Percentiles rank a stretch among this genome's conserved stretches.
Evolutionary conservation across 2,888 invertebrate genomes (phyloP).

Genomic region (Drosophila subquinaria): DNA sequence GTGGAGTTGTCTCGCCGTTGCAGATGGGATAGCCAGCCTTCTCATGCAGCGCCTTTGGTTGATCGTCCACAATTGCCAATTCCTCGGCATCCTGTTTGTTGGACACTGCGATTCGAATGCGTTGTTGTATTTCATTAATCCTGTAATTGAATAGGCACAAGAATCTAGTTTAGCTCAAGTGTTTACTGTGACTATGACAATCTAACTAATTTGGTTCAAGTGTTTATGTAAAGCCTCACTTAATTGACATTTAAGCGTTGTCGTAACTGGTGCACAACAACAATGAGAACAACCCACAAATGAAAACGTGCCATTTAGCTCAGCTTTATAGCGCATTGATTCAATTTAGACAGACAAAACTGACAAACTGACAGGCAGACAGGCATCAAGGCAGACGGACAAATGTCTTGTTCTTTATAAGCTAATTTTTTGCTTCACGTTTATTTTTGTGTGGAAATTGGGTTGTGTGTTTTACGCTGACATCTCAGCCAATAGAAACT

Average conservation of each 20-base stretch:
- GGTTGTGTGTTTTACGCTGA: slow-evolving; percentile 49
- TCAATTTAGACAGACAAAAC: slow-evolving; percentile 65
- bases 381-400: slow-evolving; percentile 6
- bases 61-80: slow-evolving; percentile 50
- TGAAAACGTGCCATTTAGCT: slow-evolving; percentile 60
- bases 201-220: slow-evolving; percentile 70
- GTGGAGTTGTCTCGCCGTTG: slow-evolving; percentile 78
- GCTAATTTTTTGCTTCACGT: slow-evolving; percentile 44
- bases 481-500: slow-evolving; percentile 46
- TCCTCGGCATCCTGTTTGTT: slow-evolving; percentile 54
- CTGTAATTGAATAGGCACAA: slow-evolving; percentile 61
- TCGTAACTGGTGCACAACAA: slow-evolving; percentile 53
- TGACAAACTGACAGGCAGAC: slow-evolving; percentile 11
- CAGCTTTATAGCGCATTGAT: slow-evolving; percentile 69
- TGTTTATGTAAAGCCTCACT: slow-evolving; percentile 78
- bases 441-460: slow-evolving; percentile 57
- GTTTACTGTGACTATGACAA: slow-evolving; percentile 15
- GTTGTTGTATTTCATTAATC: slow-evolving; percentile 79
- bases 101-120: slow-evolving; percentile 77
- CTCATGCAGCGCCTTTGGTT: slow-evolving; percentile 78
- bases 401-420: slow-evolving; percentile 63
- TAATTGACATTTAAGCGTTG: slow-evolving; percentile 77
- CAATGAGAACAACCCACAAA: slow-evolving; percentile 26
- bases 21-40: slow-evolving; percentile 85
- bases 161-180: slow-evolving; percentile 30